Evolutionary conservation across 2,113 vertebrate species (phyloP), one percentile per base, ranked within the genome.

Genomic region (Vidua macroura): DNA sequence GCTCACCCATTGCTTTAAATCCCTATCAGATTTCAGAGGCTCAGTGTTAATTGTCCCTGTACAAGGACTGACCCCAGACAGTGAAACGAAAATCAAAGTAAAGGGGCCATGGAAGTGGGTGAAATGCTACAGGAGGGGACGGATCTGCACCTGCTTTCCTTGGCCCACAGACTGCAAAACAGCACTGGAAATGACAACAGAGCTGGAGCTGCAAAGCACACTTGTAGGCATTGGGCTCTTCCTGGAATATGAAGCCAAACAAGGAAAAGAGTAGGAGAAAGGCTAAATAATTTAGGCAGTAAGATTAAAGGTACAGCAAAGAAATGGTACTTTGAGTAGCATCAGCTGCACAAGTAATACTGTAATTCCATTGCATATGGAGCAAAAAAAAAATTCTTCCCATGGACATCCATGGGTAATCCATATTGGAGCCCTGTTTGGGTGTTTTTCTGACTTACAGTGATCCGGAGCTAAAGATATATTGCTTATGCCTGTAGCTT

Each of bases 21-120:
- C 92, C 96, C 62, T 58, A 89, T 96, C 86, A 24, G 73, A 83
- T 94, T 94, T 84, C 96, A 89, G 77, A 77, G 67, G 78, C 86
- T 85, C 55, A 0, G 81, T 95, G 92, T 89, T 96, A 94, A 93
- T 93, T 92, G 96, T 72, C 51, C 81, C 67, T 14, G 92, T n/a
- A 39, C 92, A 81, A 79, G 88, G 80, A 51, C 81, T 76, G 89
- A 94, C 86, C 95, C 43, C 93, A 44, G 46, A 41, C 9, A 74
- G 49, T 0, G 9, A 92, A 94, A 87, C 74, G 62, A 35, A 90
- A 74, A 92, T 92, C 55, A 55, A 95, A 88, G 78, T 37, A 44
- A 30, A 4, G 3, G 66, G 81, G 39, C 67, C 55, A 2, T 4
- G 46, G 55, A 31, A 86, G 52, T 10, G 41, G 58, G 83, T 68